phyloP scores from a whole-genome alignment of 2,888 invertebrate genomes.

The Kuschelorhynchus macadamiae region DNA sequence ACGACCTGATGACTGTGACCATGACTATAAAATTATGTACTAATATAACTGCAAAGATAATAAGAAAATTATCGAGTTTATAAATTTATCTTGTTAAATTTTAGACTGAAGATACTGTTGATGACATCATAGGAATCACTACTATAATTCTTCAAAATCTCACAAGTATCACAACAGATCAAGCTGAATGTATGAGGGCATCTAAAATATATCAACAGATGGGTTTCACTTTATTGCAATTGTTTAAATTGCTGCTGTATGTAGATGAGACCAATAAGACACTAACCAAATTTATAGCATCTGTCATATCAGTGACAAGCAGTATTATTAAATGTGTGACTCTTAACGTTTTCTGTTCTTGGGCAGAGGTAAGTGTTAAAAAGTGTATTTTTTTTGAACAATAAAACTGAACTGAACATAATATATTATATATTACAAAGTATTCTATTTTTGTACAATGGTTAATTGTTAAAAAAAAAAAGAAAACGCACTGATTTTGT shows the following conservation, averaged over 20 bases:
- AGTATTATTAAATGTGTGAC: conserved; percentile 60
- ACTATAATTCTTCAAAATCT: conserved; percentile 58
- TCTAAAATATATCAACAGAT: conserved; percentile 60
- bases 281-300: conserved; percentile 55
- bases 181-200: conserved; percentile 54
- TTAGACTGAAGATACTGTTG: conserved; percentile 55
- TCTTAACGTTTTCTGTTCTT: conserved; percentile 62
- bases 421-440: no score
- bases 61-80: no score
- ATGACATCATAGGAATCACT: conserved; percentile 53
- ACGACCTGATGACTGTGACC: no score
- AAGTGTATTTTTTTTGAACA: not conserved
- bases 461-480: no score
- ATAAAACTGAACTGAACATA: no score
- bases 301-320: conserved; percentile 55
- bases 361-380: conserved; percentile 63
- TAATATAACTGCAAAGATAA: no score
- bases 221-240: conserved; percentile 59
- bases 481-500: no score
- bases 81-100: no score
- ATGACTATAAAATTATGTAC: no score
- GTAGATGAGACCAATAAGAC: conserved; percentile 51
- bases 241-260: conserved; percentile 59
- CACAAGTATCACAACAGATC: conserved; percentile 55
- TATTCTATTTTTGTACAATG: no score